Evolutionary conservation across 1,140 invertebrate genomes (phyloP).

Genomic region (Drosophila kikkawai): DNA sequence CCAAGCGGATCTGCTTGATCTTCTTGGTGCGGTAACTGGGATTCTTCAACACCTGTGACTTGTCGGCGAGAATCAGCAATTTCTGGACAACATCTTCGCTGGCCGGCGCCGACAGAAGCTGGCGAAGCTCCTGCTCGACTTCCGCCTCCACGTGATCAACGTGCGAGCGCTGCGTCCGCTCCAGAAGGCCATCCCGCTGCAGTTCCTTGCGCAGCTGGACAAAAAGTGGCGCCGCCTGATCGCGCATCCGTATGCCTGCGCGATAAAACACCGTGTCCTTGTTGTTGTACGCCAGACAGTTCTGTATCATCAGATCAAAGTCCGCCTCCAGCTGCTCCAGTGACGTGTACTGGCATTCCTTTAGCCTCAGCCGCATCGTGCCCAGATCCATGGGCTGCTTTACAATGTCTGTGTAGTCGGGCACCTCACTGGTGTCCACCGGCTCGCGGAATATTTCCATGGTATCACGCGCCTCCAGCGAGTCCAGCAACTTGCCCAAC

Average conservation of each 20-base stretch:
- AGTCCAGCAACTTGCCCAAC: slow-evolving; percentile 90
- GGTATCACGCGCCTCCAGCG: slow-evolving; percentile 92
- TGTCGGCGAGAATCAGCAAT: slow-evolving; percentile 86
- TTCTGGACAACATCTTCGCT: slow-evolving; percentile 86
- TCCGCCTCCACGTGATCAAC: slow-evolving; percentile 85
- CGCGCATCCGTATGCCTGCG: slow-evolving; percentile 94
- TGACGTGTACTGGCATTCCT: slow-evolving; percentile 90
- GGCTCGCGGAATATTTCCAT: slow-evolving; percentile 97
- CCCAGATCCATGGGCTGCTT: slow-evolving; percentile 98
- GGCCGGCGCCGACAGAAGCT: slow-evolving; percentile 77
- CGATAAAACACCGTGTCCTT: slow-evolving; percentile 95
- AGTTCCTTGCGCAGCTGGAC: slow-evolving; percentile 91
- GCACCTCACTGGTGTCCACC: slow-evolving; percentile 95
- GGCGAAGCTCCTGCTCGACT: slow-evolving; percentile 86
- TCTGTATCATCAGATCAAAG: slow-evolving; percentile 97
- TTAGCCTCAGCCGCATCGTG: slow-evolving; percentile 94
- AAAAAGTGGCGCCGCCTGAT: slow-evolving; percentile 92
- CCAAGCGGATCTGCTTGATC: slow-evolving; percentile 86
- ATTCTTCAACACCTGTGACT: slow-evolving; percentile 86
- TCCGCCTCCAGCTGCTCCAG: slow-evolving; percentile 94
- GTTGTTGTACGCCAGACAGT: slow-evolving; percentile 97
- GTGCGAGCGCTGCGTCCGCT: slow-evolving; percentile 72
- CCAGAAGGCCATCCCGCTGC: slow-evolving; percentile 87
- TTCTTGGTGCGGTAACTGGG: slow-evolving; percentile 86
- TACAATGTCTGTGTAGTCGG: slow-evolving; percentile 96